Evolutionary conservation across 2,888 invertebrate genomes (phyloP).

Genomic region (Kryphioiulus occultus): DNA sequence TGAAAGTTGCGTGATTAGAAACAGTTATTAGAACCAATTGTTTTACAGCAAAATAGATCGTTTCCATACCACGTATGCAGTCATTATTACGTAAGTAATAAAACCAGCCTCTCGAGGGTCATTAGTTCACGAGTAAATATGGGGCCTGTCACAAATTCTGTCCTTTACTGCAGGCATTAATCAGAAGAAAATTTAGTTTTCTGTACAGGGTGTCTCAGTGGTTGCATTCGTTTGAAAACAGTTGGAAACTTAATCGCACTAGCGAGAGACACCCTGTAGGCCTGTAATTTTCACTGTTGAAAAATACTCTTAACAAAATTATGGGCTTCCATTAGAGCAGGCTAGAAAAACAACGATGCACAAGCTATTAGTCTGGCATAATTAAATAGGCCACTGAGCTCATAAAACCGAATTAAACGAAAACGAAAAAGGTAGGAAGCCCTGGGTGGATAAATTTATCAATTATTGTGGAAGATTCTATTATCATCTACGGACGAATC

Average conservation of each 20-base stretch:
- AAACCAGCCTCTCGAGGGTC: not conserved
- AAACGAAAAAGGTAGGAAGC: not conserved
- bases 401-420: not conserved
- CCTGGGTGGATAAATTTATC: not conserved
- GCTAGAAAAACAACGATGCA: not conserved
- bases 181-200: not conserved
- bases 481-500: not conserved
- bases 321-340: not conserved
- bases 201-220: not conserved
- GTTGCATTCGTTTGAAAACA: too few relatives aligned
- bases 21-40: slow-evolving; percentile 23
- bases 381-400: not conserved
- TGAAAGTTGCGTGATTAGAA: slow-evolving; percentile 16
- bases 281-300: not conserved
- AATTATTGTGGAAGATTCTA: not conserved
- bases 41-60: not conserved
- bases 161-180: not conserved
- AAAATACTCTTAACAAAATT: not conserved
- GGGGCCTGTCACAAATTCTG: not conserved
- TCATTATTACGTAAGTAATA: not conserved
- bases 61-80: not conserved
- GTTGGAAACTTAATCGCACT: too few relatives aligned
- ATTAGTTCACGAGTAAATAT: slow-evolving; percentile 4
- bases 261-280: not conserved
- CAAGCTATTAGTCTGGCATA: not conserved